Evolutionary conservation across 2,888 invertebrate genomes (phyloP).

Genomic region (Coleophora flavipennella): DNA sequence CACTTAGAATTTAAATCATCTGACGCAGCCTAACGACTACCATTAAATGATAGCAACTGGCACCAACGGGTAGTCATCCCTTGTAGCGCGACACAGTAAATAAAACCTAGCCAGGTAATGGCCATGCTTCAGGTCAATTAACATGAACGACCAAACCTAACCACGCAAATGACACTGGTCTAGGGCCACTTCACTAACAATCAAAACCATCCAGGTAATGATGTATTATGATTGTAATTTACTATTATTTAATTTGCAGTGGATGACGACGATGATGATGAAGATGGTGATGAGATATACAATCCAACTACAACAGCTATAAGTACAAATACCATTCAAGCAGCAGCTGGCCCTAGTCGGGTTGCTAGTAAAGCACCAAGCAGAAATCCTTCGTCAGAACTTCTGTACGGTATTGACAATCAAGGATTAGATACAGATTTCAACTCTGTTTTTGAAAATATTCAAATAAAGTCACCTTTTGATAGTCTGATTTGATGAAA

Average conservation of each 20-base stretch:
- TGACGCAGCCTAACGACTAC: too few species aligned
- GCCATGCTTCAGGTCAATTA: too few species aligned
- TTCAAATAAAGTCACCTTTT: constrained; percentile 65
- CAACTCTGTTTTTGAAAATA: constrained; percentile 74
- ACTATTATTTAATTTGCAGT: constrained; percentile 27
- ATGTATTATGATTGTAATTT: neutral
- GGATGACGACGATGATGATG: constrained; percentile 68
- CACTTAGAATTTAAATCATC: too few species aligned
- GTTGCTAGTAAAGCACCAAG: too few species aligned
- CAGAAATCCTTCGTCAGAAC: constrained; percentile 55
- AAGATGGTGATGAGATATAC: constrained; percentile 59
- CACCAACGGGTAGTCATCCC: too few species aligned
- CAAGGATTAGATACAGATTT: constrained; percentile 75
- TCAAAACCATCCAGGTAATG: too few species aligned
- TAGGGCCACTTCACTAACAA: too few species aligned
- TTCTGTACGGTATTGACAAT: constrained; percentile 71
- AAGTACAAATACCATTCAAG: constrained; percentile 24
- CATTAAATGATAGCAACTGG: too few species aligned
- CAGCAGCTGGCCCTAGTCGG: constrained; percentile 49
- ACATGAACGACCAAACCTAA: too few species aligned
- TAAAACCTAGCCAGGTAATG: too few species aligned
- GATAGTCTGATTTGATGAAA: constrained; percentile 43
- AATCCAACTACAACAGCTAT: constrained; percentile 57
- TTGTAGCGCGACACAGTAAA: too few species aligned
- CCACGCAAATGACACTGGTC: too few species aligned